These are phyloP conservation scores for Frieseomelitta varia DNA, from an alignment of 1,140 invertebrate genomes.

Conservation along the genomic window DNA sequence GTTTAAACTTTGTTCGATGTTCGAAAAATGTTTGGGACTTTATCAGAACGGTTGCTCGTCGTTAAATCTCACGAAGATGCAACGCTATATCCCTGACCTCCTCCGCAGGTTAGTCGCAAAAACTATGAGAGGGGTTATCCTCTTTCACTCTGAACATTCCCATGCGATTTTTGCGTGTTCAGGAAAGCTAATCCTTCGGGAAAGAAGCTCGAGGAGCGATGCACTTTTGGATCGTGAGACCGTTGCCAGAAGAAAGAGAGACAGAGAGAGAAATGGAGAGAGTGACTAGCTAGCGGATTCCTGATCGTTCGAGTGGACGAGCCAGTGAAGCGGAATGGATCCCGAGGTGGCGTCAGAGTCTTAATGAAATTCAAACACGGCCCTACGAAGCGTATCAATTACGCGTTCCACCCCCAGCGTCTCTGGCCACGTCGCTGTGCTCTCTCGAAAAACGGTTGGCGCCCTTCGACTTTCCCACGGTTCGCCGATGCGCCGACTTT, in stretches of 20 bases:
- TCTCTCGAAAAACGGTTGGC: slow-evolving; percentile 59
- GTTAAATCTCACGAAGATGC: not conserved
- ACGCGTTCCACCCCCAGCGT: slow-evolving; percentile 63
- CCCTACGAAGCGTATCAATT: slow-evolving; percentile 56
- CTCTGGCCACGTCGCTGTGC: slow-evolving; percentile 20
- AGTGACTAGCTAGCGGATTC: slow-evolving; percentile 26
- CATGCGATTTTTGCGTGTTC: slow-evolving; percentile 14
- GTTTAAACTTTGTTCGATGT: not conserved
- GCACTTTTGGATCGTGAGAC: slow-evolving; percentile 30
- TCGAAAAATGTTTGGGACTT: too few species aligned
- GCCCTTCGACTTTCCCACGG: slow-evolving; percentile 63
- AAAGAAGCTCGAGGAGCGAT: not conserved
- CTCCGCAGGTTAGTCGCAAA: not conserved
- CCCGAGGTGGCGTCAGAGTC: slow-evolving; percentile 36
- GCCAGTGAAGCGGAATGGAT: slow-evolving; percentile 49
- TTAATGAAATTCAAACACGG: slow-evolving; percentile 65
- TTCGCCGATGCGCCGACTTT: slow-evolving; percentile 9
- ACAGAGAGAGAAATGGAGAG: not conserved
- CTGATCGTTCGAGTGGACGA: slow-evolving; percentile 47
- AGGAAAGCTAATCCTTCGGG: slow-evolving; percentile 9
- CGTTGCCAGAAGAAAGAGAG: not conserved
- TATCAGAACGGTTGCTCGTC: not conserved
- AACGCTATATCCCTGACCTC: not conserved
- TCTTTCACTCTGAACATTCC: slow-evolving; percentile 29
- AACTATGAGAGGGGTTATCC: not conserved